Percentiles rank a stretch among this genome's conserved stretches.
These are phyloP conservation scores for Boulengeromyrus knoepffleri DNA, from an alignment of 2,113 vertebrate genomes.

Conservation along the genomic window DNA sequence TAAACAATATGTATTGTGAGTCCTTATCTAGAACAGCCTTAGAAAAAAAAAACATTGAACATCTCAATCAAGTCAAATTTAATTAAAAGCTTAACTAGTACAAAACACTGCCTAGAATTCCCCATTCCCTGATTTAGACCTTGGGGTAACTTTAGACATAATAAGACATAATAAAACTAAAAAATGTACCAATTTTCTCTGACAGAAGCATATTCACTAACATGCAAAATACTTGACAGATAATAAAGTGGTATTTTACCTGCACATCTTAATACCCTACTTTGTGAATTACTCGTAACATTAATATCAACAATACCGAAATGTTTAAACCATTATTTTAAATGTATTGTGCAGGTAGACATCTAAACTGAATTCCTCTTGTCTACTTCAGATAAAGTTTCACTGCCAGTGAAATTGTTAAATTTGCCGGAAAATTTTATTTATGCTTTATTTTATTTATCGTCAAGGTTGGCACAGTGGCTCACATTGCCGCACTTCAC, in stretches of 20 bases:
- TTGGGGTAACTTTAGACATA: background rate
- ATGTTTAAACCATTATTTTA: background rate
- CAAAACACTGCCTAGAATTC: background rate
- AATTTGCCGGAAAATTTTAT: background rate
- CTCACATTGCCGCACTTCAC: background rate
- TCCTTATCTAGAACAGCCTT: background rate
- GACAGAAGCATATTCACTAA: background rate
- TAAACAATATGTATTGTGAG: background rate
- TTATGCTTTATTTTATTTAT: background rate
- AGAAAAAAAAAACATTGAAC: background rate
- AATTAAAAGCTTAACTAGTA: background rate
- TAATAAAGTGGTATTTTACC: background rate
- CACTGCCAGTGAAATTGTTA: background rate
- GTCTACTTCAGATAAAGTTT: background rate
- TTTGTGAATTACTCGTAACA: background rate
- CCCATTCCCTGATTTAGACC: background rate
- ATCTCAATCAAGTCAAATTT: constrained; percentile 4
- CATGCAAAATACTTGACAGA: background rate
- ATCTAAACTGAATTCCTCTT: background rate
- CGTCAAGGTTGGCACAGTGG: background rate
- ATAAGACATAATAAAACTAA: background rate
- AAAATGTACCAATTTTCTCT: background rate
- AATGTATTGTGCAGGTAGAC: background rate
- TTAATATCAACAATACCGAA: background rate
- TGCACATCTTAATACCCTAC: background rate